phyloP scores from a whole-genome alignment of 2,797 vertebrate genomes.

The Rallus crepitans region DNA sequence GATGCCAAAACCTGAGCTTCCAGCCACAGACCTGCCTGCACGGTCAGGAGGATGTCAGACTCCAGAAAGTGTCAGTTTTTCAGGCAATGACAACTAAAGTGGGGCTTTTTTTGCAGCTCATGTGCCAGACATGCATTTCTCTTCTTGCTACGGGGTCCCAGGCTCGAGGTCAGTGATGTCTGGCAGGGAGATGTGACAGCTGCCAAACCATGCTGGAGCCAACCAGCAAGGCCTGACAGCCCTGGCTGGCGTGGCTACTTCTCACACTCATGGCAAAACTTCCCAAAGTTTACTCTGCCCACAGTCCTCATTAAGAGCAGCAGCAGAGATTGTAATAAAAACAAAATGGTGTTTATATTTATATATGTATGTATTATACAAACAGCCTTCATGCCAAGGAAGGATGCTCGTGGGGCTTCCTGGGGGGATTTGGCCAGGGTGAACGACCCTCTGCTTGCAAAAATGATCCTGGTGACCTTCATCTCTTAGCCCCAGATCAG shows the following conservation, averaged over 20 bases:
- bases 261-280: neutral
- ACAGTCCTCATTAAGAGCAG: neutral
- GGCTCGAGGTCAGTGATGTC: neutral
- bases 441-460: neutral
- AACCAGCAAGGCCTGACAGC: neutral
- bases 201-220: neutral
- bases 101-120: conserved; percentile 1
- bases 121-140: neutral
- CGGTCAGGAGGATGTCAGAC: neutral
- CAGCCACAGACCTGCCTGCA: rapidly evolving
- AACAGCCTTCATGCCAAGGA: neutral
- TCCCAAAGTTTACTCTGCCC: neutral
- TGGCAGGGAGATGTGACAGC: conserved; percentile 27
- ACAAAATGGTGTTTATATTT: neutral
- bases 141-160: conserved; percentile 21
- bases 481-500: neutral
- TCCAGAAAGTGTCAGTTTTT: conserved; percentile 13
- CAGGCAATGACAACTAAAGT: neutral
- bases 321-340: neutral
- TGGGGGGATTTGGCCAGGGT: neutral
- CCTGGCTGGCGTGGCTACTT: rapidly evolving
- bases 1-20: neutral
- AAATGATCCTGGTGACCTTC: neutral
- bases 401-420: neutral
- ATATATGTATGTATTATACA: neutral